phyloP scores from a whole-genome alignment of 2,113 vertebrate genomes.

The Periophthalmodon schlosseri region DNA sequence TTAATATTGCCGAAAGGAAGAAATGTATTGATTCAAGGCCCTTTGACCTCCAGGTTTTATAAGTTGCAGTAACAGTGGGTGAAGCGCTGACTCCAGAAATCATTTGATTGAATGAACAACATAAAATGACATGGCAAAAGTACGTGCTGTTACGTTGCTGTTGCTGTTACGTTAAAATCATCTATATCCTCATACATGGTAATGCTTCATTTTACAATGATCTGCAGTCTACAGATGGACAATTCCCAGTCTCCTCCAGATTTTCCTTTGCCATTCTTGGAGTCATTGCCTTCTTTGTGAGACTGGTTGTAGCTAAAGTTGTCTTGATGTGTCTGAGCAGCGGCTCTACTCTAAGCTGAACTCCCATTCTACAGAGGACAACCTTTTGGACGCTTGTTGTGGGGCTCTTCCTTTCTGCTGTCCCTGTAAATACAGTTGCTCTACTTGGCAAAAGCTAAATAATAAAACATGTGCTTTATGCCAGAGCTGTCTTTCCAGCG shows the following conservation, averaged over 20 bases:
- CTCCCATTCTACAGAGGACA: background rate
- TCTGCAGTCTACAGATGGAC: too few species aligned
- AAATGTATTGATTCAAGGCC: slow-evolving; percentile 17
- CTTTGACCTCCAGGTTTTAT: background rate
- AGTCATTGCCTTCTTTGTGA: background rate
- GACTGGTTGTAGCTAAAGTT: background rate
- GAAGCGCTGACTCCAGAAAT: background rate
- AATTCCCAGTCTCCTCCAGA: background rate
- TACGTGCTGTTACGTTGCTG: background rate
- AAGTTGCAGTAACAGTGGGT: background rate
- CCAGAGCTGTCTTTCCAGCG: background rate
- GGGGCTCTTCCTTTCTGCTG: background rate
- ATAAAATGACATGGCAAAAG: background rate
- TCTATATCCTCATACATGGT: background rate
- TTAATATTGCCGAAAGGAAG: background rate
- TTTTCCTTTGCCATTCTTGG: background rate
- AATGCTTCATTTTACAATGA: too few species aligned
- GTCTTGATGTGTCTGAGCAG: background rate
- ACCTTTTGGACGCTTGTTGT: background rate
- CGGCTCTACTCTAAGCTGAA: background rate
- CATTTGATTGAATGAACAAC: background rate
- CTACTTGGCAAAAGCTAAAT: background rate
- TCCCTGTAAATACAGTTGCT: background rate
- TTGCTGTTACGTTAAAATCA: background rate
- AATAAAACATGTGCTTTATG: background rate